These are phyloP conservation scores for Dinoponera quadriceps DNA, from an alignment of 1,140 invertebrate species.

Conservation along the genomic window DNA sequence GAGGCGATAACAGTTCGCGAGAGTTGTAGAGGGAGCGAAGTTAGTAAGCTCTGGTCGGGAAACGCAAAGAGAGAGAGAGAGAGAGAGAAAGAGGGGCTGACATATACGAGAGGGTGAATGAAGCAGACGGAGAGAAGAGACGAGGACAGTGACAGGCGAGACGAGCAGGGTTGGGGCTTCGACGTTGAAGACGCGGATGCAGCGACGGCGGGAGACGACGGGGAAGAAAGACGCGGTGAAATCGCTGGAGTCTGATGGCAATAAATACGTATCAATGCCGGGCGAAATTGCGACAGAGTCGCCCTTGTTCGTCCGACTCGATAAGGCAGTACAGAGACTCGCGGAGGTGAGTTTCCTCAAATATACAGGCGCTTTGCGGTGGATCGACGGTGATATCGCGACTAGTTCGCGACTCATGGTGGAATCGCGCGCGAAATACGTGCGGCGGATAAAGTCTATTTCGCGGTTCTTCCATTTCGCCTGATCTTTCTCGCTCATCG, in stretches of 20 bases:
- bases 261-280: slow-evolving; percentile 76
- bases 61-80: slow-evolving; percentile 20
- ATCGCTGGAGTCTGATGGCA: slow-evolving; percentile 39
- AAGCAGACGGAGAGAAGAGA: not conserved
- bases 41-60: slow-evolving; percentile 39
- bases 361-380: not conserved
- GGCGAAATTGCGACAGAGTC: slow-evolving; percentile 66
- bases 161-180: slow-evolving; percentile 47
- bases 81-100: slow-evolving; percentile 4
- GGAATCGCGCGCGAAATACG: no score
- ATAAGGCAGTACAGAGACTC: slow-evolving; percentile 64
- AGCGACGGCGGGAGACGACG: slow-evolving; percentile 5
- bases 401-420: no score
- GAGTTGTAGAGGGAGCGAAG: slow-evolving; percentile 61
- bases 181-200: not conserved
- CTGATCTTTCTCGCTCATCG: no score
- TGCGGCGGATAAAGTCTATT: no score
- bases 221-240: slow-evolving; percentile 33
- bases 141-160: slow-evolving; percentile 25
- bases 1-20: slow-evolving; percentile 66
- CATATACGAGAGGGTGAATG: not conserved
- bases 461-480: no score
- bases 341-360: not conserved
- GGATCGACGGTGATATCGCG: no score
- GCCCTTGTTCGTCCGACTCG: slow-evolving; percentile 38